These are phyloP conservation scores for Agonopterix subpropinquella DNA, from an alignment of 2,888 invertebrate species.

Conservation along the genomic window DNA sequence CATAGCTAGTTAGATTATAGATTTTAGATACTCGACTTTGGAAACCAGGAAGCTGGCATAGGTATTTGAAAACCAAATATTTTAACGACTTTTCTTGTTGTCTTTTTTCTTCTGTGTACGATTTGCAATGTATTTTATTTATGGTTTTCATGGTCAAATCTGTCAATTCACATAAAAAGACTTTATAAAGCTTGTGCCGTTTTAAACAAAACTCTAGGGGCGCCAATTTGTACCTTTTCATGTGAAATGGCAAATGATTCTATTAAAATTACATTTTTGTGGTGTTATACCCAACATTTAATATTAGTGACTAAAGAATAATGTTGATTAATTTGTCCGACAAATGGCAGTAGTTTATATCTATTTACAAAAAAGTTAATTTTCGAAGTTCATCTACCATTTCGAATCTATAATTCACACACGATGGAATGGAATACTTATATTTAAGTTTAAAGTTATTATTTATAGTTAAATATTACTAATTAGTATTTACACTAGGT, in stretches of 20 bases:
- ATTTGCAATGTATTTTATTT: no score
- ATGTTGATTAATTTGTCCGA: slow-evolving; percentile 24
- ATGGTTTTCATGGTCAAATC: no score
- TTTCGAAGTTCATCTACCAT: slow-evolving; percentile 32
- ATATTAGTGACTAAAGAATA: slow-evolving; percentile 3
- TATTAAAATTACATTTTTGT: slow-evolving; percentile 26
- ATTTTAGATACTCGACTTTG: not conserved
- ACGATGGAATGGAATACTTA: slow-evolving; percentile 63
- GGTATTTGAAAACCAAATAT: not conserved
- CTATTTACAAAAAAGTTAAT: slow-evolving; percentile 37
- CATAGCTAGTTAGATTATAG: slow-evolving; percentile 38
- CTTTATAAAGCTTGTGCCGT: no score
- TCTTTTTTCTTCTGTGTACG: no score
- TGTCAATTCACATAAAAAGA: no score
- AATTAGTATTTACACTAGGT: slow-evolving; percentile 27
- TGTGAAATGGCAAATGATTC: slow-evolving; percentile 8
- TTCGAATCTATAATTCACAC: slow-evolving; percentile 38
- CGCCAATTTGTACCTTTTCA: not conserved
- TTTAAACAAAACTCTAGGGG: no score
- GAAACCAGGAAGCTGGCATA: no score
- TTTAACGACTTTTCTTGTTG: no score
- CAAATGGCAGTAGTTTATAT: slow-evolving; percentile 32
- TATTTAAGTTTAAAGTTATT: slow-evolving; percentile 5
- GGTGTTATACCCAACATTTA: slow-evolving; percentile 38
- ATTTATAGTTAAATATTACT: no score